phyloP scores from a whole-genome alignment of 2,888 invertebrate genomes.

The Mermis nigrescens region DNA sequence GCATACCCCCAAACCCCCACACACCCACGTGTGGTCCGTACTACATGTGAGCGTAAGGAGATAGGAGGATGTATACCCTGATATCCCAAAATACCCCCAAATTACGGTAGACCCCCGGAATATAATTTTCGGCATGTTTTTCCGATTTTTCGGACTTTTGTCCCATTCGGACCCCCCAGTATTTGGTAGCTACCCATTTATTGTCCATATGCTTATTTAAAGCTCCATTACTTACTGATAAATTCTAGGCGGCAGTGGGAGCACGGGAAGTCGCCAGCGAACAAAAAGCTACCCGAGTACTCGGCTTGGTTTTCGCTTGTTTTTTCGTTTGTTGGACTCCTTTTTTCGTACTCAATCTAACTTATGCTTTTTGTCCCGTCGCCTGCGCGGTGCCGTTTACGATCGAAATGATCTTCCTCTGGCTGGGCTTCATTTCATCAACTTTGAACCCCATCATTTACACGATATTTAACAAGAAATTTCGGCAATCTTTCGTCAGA shows the following conservation, averaged over 20 bases:
- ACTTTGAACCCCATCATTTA: conserved; percentile 90
- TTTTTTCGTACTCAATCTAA: conserved; percentile 68
- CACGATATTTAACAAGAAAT: conserved; percentile 81
- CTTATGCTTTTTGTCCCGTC: conserved; percentile 49
- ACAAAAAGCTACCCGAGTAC: conserved; percentile 84
- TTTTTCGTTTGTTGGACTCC: conserved; percentile 89
- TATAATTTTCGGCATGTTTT: too few relatives aligned
- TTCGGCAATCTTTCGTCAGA: conserved; percentile 57
- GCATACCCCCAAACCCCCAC: too few relatives aligned
- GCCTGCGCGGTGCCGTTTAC: conserved; percentile 46
- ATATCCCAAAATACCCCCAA: too few relatives aligned
- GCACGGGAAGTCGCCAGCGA: conserved; percentile 35
- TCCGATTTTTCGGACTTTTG: too few relatives aligned
- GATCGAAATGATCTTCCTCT: conserved; percentile 66
- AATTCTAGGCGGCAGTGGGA: not conserved
- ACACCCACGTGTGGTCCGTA: too few relatives aligned
- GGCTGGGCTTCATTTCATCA: conserved; percentile 80
- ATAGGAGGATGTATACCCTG: too few relatives aligned
- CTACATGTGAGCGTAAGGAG: too few relatives aligned
- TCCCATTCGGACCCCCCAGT: too few relatives aligned
- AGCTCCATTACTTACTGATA: not conserved
- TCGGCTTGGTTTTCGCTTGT: conserved; percentile 80
- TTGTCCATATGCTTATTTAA: too few relatives aligned
- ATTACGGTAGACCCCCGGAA: too few relatives aligned
- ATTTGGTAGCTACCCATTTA: too few relatives aligned